Percentiles rank a stretch among this genome's conserved stretches.
phyloP scores from a whole-genome alignment of 2,797 vertebrate species.

The Acipenser transmontanus region DNA sequence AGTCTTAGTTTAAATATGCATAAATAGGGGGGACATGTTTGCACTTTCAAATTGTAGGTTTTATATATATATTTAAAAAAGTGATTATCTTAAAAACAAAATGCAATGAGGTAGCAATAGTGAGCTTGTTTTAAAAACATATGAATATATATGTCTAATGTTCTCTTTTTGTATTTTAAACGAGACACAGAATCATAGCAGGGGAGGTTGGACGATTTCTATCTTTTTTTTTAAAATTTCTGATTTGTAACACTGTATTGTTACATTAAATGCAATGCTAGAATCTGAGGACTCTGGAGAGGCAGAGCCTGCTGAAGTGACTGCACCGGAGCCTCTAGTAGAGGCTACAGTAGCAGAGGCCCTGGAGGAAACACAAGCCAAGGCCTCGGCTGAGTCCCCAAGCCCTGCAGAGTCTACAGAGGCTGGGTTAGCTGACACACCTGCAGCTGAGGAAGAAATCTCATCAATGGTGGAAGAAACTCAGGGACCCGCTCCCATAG shows the following conservation, averaged over 20 bases:
- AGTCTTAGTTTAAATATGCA: too few species aligned
- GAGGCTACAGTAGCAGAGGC: neutral
- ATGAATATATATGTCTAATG: too few species aligned
- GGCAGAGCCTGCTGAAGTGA: constrained; percentile 22
- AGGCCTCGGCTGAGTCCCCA: constrained; percentile 8
- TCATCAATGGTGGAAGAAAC: constrained; percentile 16
- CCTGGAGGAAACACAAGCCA: constrained; percentile 20
- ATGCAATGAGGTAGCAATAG: too few species aligned
- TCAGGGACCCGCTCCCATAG: constrained; percentile 29
- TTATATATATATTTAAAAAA: too few species aligned
- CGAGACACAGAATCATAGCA: too few species aligned
- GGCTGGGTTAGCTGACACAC: constrained; percentile 35
- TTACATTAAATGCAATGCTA: constrained; percentile 20
- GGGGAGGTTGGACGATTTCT: too few species aligned
- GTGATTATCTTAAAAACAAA: too few species aligned
- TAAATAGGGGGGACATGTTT: too few species aligned
- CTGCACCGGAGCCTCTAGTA: constrained; percentile 4
- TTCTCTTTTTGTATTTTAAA: too few species aligned
- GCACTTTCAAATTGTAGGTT: too few species aligned
- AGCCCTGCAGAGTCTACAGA: neutral
- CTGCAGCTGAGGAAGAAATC: constrained; percentile 37
- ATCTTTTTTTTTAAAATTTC: neutral
- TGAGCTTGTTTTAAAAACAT: too few species aligned
- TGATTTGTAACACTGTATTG: neutral
- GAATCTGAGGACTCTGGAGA: constrained; percentile 35